Conservation (phyloP, 2,888 invertebrate species). For the Gymnosoma rotundatum region DNA sequence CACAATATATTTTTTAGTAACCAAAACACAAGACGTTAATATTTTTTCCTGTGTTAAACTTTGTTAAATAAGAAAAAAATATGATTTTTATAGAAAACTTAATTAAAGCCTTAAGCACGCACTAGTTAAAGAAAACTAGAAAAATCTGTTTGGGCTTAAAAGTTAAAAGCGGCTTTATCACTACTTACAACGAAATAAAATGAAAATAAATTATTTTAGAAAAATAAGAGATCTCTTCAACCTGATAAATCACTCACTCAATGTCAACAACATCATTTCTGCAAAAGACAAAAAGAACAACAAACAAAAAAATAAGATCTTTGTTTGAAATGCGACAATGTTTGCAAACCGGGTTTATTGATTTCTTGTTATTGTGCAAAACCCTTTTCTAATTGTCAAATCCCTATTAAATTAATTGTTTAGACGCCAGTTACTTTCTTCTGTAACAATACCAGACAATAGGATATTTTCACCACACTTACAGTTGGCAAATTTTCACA, state of each 20-base stretch:
- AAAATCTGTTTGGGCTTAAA: conserved; percentile 47
- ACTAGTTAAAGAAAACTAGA: conserved; percentile 53
- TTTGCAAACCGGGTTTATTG: conserved; percentile 64
- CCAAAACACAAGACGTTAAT: conserved; percentile 25
- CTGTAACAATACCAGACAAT: conserved; percentile 48
- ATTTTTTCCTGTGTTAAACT: conserved; percentile 11
- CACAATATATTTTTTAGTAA: conserved; percentile 25
- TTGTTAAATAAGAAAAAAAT: conserved; percentile 15
- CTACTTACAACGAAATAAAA: conserved; percentile 36
- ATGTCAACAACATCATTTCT: conserved; percentile 56
- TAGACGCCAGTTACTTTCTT: conserved; percentile 41
- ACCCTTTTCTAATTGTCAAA: conserved; percentile 56
- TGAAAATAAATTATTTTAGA: conserved; percentile 21
- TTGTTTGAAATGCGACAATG: conserved; percentile 48
- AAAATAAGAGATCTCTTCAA: conserved; percentile 47
- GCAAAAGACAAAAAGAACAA: conserved; percentile 12
- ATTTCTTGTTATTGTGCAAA: conserved; percentile 47
- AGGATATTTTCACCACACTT: conserved; percentile 66
- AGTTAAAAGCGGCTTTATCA: conserved; percentile 62
- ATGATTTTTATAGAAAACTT: conserved; percentile 61
- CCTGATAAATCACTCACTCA: conserved; percentile 70
- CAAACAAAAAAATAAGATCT: conserved; percentile 16
- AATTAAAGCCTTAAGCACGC: conserved; percentile 70
- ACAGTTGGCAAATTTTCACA: conserved; percentile 50
- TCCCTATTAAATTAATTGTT: conserved; percentile 48